These are phyloP conservation scores for Cylloceria caligata DNA, from an alignment of 2,888 invertebrate genomes.

Conservation along the genomic window DNA sequence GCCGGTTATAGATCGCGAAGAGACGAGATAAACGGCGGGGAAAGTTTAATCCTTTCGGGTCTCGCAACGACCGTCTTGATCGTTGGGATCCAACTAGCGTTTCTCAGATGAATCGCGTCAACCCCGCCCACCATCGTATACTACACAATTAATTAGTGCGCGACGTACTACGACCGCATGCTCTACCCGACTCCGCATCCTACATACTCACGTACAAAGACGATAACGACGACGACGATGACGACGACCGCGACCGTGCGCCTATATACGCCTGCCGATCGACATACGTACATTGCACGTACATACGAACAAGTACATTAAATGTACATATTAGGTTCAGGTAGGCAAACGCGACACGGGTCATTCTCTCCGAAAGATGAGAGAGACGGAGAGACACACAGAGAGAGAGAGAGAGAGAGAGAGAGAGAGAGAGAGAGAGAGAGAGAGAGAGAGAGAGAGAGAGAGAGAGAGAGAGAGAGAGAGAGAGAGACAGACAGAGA, in stretches of 20 bases:
- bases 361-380: slow-evolving; percentile 5
- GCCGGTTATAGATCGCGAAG: slow-evolving; percentile 86
- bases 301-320: slow-evolving; percentile 32
- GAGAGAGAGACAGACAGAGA: slow-evolving; percentile 8
- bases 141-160: slow-evolving; percentile 27
- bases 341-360: slow-evolving; percentile 30
- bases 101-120: slow-evolving; percentile 69
- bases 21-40: slow-evolving; percentile 74
- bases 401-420: slow-evolving; percentile 28
- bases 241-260: slow-evolving; percentile 10
- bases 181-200: slow-evolving; percentile 27
- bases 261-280: slow-evolving; percentile 24
- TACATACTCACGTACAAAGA: slow-evolving; percentile 38
- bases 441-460: slow-evolving; percentile 23
- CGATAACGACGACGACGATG: slow-evolving; percentile 31
- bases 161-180: slow-evolving; percentile 33
- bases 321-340: slow-evolving; percentile 55
- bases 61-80: slow-evolving; percentile 66
- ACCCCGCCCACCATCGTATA: slow-evolving; percentile 31
- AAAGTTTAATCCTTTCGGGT: slow-evolving; percentile 55
- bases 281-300: slow-evolving; percentile 40
- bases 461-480: slow-evolving; percentile 23
- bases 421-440: slow-evolving; percentile 1
- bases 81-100: slow-evolving; percentile 59
- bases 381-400: not conserved